Evolutionary conservation across 2,113 vertebrate species (phyloP).

Genomic region (Arizona elegans): DNA sequence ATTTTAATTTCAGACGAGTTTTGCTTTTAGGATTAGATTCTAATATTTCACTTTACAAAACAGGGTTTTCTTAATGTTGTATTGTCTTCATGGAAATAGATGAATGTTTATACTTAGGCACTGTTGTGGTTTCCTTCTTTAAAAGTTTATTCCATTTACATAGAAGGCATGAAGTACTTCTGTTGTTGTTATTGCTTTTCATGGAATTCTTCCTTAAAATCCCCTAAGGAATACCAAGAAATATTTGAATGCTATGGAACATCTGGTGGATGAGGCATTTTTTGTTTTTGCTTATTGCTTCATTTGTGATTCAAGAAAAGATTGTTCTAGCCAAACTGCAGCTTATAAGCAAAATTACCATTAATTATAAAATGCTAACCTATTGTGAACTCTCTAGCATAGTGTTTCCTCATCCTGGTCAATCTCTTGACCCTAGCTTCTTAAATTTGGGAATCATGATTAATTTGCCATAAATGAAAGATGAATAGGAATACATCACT

Average conservation of each 20-base stretch:
- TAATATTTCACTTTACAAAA: neutral
- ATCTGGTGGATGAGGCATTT: neutral
- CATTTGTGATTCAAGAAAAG: conserved; percentile 1
- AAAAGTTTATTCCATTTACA: conserved; percentile 25
- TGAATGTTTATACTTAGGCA: conserved; percentile 27
- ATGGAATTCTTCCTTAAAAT: neutral
- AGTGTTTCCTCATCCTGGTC: neutral
- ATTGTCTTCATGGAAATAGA: conserved; percentile 38
- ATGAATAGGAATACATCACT: neutral
- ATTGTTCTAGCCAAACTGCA: neutral
- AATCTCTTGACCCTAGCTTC: neutral
- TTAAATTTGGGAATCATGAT: neutral
- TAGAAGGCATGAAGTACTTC: conserved; percentile 9
- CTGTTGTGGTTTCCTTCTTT: conserved; percentile 31
- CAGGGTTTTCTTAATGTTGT: conserved; percentile 4
- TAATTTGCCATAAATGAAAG: neutral
- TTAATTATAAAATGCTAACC: neutral
- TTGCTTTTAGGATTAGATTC: neutral
- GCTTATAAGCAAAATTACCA: neutral
- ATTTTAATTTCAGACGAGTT: neutral
- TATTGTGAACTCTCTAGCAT: neutral
- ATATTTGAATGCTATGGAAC: neutral
- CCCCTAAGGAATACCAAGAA: conserved; percentile 4
- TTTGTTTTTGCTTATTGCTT: neutral
- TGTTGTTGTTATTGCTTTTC: neutral